Percentiles rank a stretch among this genome's conserved stretches.
Conservation (phyloP, 2,797 vertebrate species). For the Acanthurus leucopareius region DNA sequence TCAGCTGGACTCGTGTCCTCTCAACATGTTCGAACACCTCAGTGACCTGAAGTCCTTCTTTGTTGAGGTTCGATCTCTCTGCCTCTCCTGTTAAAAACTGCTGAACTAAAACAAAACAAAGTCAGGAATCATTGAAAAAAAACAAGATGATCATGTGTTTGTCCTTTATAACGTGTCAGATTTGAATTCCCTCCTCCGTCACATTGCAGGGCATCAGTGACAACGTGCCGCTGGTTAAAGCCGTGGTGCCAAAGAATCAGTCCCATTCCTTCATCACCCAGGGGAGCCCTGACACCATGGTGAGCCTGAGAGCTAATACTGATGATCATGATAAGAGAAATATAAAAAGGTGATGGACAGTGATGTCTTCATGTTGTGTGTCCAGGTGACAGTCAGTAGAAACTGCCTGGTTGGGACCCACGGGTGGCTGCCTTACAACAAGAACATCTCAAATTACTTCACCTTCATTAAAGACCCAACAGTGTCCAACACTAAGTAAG, state of each 20-base stretch:
- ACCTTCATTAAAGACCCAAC: constrained; percentile 97
- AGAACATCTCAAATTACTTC: constrained; percentile 98
- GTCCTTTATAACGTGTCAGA: too few relatives aligned
- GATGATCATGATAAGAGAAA: not conserved
- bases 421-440: constrained; percentile 96
- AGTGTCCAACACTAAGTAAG: constrained; percentile 95
- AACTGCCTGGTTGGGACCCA: constrained; percentile 93
- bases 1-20: constrained; percentile 88
- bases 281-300: constrained; percentile 95
- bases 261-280: constrained; percentile 97
- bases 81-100: too few relatives aligned
- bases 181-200: not conserved
- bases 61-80: constrained; percentile 88
- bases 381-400: constrained; percentile 91
- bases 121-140: not conserved
- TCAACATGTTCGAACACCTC: constrained; percentile 94
- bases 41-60: constrained; percentile 97
- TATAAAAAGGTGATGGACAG: not conserved
- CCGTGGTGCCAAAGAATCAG: constrained; percentile 93
- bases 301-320: constrained; percentile 70
- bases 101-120: too few relatives aligned
- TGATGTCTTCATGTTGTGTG: constrained; percentile 1
- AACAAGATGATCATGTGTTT: too few relatives aligned
- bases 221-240: constrained; percentile 91
- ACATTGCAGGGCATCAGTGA: constrained; percentile 93